Base-by-base conservation (phyloP, 1,140 invertebrate genomes). In the Drosophila athabasca region DNA sequence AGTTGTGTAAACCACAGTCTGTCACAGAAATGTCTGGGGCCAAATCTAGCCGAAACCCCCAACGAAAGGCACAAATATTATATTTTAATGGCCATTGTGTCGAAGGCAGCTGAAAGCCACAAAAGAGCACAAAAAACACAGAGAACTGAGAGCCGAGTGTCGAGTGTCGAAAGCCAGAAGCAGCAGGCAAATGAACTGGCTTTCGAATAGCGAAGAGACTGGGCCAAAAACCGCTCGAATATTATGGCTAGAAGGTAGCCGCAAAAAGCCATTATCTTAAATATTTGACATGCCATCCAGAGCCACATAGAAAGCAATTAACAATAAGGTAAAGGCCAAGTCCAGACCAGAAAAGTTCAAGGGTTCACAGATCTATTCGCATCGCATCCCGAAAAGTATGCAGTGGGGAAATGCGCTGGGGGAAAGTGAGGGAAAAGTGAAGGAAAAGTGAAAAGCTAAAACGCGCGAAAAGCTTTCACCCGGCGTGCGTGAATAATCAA, bases 231-330 rank as follows among this genome's bases (percentile, higher is more conserved):
- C 78, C 83, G 82, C 83, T 87, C 82, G 82, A 85, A 87, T 85
- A 87, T 82, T 74, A 66, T 62, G 78, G 67, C 74, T 87, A 61
- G 48, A n/a, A 53, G 24, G 26, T 22, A 24, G 44, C 62, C 49
- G 48, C 68, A 84, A 62, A 78, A 85, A 82, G 82, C 79, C 82
- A 81, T 87, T 87, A 87, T 88, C 83, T 77, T 59, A 87, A 82
- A 82, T 87, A 87, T 87, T 82, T 87, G 78, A 82, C 78, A 87
- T 82, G 67, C 73, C 74, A 69, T 66, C 70, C 49, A 52, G 78
- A 19, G 3, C 62, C 43, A 31, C 51, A 82, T 76, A 60, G 68
- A 43, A 24, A 62, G 78, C 70, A 87, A 87, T 87, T 87, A 87
- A 87, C 62, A 57, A 75, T 70, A 58, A 83, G 78, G 62, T 55